phyloP scores from a whole-genome alignment of 2,888 invertebrate genomes.

The Celastrina argiolus region DNA sequence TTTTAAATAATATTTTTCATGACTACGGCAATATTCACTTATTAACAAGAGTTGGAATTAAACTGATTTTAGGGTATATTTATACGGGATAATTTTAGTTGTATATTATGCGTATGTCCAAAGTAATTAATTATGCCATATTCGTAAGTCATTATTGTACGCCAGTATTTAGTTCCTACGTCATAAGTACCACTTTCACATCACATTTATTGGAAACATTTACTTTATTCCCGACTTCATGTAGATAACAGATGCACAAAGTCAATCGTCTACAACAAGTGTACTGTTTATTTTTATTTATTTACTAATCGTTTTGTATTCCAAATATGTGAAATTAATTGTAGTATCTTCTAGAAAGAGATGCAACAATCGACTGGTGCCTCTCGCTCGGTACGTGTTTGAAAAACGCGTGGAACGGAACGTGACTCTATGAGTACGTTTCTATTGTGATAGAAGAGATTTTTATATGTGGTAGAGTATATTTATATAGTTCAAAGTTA shows the following conservation, averaged over 20 bases:
- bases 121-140: constrained; percentile 15
- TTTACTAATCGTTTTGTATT: neutral
- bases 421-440: neutral
- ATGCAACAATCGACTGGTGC: neutral
- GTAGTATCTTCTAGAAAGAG: neutral
- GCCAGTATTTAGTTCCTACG: constrained; percentile 20
- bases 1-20: neutral
- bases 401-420: neutral
- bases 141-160: constrained; percentile 8
- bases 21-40: neutral
- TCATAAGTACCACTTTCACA: neutral
- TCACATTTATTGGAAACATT: constrained; percentile 6
- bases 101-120: neutral
- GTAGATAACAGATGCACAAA: neutral
- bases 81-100: neutral
- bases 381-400: neutral
- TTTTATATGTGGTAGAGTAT: constrained; percentile 1
- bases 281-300: neutral
- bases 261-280: neutral
- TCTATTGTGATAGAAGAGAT: constrained; percentile 11
- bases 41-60: neutral
- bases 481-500: neutral
- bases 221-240: neutral
- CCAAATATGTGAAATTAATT: neutral
- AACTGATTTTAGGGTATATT: neutral